A percentile compares a stretch with the other conserved stretches of the same genome.
Conservation (phyloP, 2,888 invertebrate species). For the Tiphia femorata region DNA sequence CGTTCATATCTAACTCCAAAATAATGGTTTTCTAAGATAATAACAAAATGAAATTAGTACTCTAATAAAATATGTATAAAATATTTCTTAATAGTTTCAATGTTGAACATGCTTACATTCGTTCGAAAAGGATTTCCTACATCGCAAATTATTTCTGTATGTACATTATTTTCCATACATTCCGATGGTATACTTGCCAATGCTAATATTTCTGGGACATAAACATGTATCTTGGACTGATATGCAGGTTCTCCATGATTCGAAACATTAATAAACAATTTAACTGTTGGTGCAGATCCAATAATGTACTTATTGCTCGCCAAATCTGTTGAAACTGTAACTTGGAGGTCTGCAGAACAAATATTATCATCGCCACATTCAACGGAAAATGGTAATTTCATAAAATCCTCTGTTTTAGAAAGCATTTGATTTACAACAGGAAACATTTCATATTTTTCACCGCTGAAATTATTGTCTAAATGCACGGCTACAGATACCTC, state of each 20-base stretch:
- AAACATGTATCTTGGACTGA: conserved; percentile 40
- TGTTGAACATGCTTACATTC: conserved; percentile 32
- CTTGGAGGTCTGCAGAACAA: conserved; percentile 42
- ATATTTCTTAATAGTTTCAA: background rate
- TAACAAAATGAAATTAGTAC: conserved; percentile 9
- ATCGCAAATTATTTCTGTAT: conserved; percentile 45
- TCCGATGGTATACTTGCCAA: conserved; percentile 45
- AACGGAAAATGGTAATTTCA: conserved; percentile 48
- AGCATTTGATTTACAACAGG: conserved; percentile 41
- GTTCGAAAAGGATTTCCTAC: conserved; percentile 53
- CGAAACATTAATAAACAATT: conserved; percentile 25
- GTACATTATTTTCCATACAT: conserved; percentile 32
- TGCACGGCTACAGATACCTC: conserved; percentile 42
- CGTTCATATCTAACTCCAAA: conserved; percentile 51
- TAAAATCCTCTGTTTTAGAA: conserved; percentile 41
- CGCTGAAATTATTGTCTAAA: conserved; percentile 17
- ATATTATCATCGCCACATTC: conserved; percentile 53
- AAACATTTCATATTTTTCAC: too few species aligned
- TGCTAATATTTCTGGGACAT: conserved; percentile 43
- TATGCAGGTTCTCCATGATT: conserved; percentile 57
- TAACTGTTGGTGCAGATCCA: conserved; percentile 34
- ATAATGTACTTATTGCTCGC: conserved; percentile 28
- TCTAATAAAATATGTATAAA: background rate
- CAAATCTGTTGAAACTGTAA: conserved; percentile 43
- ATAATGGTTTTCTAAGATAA: conserved; percentile 43